phyloP scores from a whole-genome alignment of 2,113 vertebrate species.

The Zosterops pallidus region DNA sequence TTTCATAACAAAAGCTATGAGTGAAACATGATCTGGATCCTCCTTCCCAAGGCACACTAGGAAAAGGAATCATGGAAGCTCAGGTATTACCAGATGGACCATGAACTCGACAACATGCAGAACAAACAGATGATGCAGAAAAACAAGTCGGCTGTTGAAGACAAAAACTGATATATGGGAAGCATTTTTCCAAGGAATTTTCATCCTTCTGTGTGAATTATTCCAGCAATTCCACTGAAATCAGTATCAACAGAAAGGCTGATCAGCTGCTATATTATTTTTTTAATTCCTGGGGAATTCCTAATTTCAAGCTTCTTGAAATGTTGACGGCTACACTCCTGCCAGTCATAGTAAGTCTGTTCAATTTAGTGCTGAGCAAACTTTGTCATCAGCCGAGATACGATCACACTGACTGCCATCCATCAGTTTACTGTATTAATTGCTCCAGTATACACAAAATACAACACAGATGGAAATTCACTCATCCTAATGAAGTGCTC shows the following conservation, averaged over 20 bases:
- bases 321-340: neutral
- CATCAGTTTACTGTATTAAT: slow-evolving; percentile 35
- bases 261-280: neutral
- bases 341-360: slow-evolving; percentile 21
- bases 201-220: slow-evolving; percentile 11
- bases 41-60: neutral
- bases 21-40: neutral
- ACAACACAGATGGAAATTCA: slow-evolving; percentile 46
- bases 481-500: slow-evolving; percentile 53
- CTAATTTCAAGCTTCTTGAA: slow-evolving; percentile 39
- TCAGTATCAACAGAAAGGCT: neutral
- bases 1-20: neutral
- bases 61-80: neutral
- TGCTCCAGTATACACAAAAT: slow-evolving; percentile 44
- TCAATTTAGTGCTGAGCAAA: slow-evolving; percentile 48
- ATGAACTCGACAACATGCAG: slow-evolving; percentile 5
- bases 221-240: neutral
- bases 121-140: slow-evolving; percentile 8
- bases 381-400: slow-evolving; percentile 54
- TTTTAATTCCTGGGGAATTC: neutral
- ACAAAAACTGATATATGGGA: neutral
- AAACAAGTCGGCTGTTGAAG: slow-evolving; percentile 2
- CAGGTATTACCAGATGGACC: neutral
- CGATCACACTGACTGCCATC: slow-evolving; percentile 39
- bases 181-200: slow-evolving; percentile 4